Conservation (phyloP, 2,113 vertebrate genomes). For the Ageneiosus marmoratus region DNA sequence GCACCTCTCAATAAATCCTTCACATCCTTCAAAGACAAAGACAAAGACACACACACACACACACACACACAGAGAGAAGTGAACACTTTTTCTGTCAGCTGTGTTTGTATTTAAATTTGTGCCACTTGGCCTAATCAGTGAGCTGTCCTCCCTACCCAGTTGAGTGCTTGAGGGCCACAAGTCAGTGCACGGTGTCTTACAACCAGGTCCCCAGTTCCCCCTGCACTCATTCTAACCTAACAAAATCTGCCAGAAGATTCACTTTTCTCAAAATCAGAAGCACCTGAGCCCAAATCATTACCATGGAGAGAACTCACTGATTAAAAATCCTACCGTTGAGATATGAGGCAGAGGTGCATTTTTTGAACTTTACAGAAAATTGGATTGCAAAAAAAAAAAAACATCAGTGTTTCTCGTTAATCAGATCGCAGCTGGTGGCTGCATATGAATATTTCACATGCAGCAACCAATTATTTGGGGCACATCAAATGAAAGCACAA, state of each 20-base stretch:
- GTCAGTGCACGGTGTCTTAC: slow-evolving; percentile 25
- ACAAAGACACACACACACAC: not conserved
- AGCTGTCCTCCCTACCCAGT: not conserved
- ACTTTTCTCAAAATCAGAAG: slow-evolving; percentile 36
- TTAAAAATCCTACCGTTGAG: slow-evolving; percentile 54
- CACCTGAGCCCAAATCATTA: slow-evolving; percentile 47
- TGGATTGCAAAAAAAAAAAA: slow-evolving; percentile 37
- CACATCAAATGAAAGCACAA: slow-evolving; percentile 51
- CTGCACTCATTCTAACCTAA: slow-evolving; percentile 41
- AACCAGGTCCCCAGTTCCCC: slow-evolving; percentile 1
- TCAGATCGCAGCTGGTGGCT: slow-evolving; percentile 4
- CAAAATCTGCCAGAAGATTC: slow-evolving; percentile 34
- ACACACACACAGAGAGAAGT: too few relatives aligned
- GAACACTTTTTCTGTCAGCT: not conserved
- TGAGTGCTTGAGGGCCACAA: slow-evolving; percentile 12
- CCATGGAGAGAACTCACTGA: slow-evolving; percentile 51
- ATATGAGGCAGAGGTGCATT: slow-evolving; percentile 36
- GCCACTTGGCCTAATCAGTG: slow-evolving; percentile 36
- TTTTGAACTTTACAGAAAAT: slow-evolving; percentile 42
- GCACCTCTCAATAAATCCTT: not conserved
- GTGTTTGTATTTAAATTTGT: slow-evolving; percentile 27
- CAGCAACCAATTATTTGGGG: slow-evolving; percentile 45
- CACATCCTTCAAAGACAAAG: not conserved
- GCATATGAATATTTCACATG: slow-evolving; percentile 58
- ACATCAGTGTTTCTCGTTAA: slow-evolving; percentile 49